Conservation (phyloP, 2,888 invertebrate genomes). For the Chalcosyrphus nemorum region DNA sequence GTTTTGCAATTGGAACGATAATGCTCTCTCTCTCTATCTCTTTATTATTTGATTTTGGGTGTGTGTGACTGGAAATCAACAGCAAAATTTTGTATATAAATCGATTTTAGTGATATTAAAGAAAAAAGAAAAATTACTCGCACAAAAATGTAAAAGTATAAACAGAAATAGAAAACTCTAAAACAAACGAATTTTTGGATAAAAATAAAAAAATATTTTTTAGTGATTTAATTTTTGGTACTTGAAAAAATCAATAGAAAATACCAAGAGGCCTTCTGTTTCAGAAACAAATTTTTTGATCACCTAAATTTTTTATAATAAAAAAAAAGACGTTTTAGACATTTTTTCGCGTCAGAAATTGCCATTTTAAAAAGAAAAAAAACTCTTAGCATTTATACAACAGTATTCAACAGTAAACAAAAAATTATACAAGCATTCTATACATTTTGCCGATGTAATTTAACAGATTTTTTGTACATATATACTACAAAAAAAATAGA, state of each 20-base stretch:
- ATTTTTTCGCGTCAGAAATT: constrained; percentile 53
- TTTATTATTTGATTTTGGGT: constrained; percentile 27
- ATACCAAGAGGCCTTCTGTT: constrained; percentile 69
- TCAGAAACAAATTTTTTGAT: constrained; percentile 58
- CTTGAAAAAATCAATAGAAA: constrained; percentile 38
- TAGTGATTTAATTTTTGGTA: constrained; percentile 29
- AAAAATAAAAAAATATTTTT: constrained; percentile 20
- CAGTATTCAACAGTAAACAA: constrained; percentile 62
- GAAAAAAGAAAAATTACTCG: constrained; percentile 27
- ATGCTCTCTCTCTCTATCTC: constrained; percentile 28
- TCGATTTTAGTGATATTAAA: constrained; percentile 65
- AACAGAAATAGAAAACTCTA: not conserved
- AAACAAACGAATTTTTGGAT: constrained; percentile 55
- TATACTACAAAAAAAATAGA: constrained; percentile 32
- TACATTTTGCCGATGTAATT: constrained; percentile 66
- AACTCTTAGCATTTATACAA: constrained; percentile 37
- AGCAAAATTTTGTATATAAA: constrained; percentile 58
- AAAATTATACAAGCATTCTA: constrained; percentile 64
- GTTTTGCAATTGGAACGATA: not conserved
- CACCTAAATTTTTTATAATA: constrained; percentile 11
- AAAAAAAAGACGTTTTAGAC: constrained; percentile 10
- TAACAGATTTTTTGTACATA: constrained; percentile 58
- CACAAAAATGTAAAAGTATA: constrained; percentile 44
- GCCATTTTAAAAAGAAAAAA: constrained; percentile 50
- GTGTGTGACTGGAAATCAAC: constrained; percentile 20